Evolutionary conservation across 2,113 vertebrate species (phyloP), one percentile per base, ranked within the genome.

Genomic region (Sialia sialis): DNA sequence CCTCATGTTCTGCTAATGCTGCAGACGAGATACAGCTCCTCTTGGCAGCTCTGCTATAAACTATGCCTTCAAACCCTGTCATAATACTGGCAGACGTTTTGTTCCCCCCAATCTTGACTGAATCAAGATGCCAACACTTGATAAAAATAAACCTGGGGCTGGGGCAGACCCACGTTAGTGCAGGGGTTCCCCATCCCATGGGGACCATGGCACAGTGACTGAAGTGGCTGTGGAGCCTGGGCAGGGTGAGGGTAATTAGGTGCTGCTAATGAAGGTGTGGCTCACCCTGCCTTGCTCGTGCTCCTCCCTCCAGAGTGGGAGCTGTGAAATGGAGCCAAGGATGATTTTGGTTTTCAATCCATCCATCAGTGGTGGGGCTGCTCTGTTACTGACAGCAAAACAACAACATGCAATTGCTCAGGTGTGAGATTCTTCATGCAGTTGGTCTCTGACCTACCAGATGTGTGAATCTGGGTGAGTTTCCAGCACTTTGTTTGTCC

Each of bases 1-100:
- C 84, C 84, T 73, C 12, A 3, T 10, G 6, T 84, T 77, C 92
- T 68, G 74, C 70, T 82, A 62, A 32, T 0, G 4, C 87, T 94
- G 51, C 84, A 95, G 81, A 95, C 66, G 46, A 91, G 93, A 77
- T 72, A 70, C 75, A 95, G 68, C 80, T 90, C 59, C 1, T 92
- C 94, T 85, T 96, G 95, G 86, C 84, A 95, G 86, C 63, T 75
- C 55, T 55, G 66, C 93, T 93, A 5, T 38, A 72, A 89, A 84
- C 81, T 51, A 49, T 70, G 46, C 68, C 51, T 58, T 87, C 95
- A 96, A 93, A 76, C 72, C 84, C 92, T 90, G 94, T 95, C 87
- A 88, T 44, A 86, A 93, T 32, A 29, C 91, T 95, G 90, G 91
- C 87, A 91, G 82, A 77, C 23, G 2, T 3, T 8, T 41, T 63